phyloP scores from a whole-genome alignment of 2,797 vertebrate species.

The Anguilla anguilla region DNA sequence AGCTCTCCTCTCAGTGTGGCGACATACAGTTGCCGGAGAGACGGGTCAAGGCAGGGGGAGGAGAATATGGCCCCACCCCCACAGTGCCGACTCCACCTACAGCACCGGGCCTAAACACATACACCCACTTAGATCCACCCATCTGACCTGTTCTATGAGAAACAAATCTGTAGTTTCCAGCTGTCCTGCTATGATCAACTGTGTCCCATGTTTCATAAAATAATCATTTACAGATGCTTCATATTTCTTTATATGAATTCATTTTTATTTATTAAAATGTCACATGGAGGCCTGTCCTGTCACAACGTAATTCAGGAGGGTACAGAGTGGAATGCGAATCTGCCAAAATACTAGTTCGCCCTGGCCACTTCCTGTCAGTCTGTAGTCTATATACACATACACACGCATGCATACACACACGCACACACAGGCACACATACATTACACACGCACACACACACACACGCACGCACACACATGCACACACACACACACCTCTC shows the following conservation, averaged over 20 bases:
- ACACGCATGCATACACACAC: neutral
- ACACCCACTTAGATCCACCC: neutral
- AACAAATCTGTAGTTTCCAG: no score
- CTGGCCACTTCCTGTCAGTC: no score
- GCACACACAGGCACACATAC: neutral
- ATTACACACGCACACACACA: conserved; percentile 28
- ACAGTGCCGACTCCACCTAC: conserved; percentile 83
- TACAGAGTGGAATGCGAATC: no score
- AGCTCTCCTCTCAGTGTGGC: conserved; percentile 85
- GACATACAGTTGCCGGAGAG: conserved; percentile 77
- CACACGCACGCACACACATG: neutral
- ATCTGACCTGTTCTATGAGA: neutral
- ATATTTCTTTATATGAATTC: neutral
- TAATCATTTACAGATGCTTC: neutral
- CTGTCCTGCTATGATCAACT: no score
- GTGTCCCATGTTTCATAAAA: no score
- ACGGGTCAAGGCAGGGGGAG: conserved; percentile 78
- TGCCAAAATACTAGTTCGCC: no score
- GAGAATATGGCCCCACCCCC: conserved; percentile 87
- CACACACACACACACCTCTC: neutral
- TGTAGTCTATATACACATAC: neutral
- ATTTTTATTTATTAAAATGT: neutral
- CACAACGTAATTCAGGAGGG: no score
- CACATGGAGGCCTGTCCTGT: neutral
- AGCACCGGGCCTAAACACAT: conserved; percentile 71